Conservation (phyloP, 2,888 invertebrate species). For the Plebejus anna region DNA sequence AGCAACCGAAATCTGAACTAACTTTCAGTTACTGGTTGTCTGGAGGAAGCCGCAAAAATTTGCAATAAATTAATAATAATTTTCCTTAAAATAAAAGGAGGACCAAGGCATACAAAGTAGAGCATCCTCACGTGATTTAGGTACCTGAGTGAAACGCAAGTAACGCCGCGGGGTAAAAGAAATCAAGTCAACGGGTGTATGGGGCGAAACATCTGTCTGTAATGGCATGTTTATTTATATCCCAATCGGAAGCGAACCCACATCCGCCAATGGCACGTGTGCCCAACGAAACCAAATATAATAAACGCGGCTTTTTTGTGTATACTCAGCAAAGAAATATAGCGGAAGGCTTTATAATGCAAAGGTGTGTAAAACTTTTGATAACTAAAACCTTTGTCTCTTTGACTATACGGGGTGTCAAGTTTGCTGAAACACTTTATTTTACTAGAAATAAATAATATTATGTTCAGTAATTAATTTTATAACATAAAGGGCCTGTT, state of each 20-base stretch:
- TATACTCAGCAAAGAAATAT: background rate
- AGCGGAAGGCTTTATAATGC: background rate
- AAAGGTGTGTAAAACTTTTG: background rate
- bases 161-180: background rate
- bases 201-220: conserved; percentile 64
- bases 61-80: background rate
- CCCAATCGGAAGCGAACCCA: conserved; percentile 64
- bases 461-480: too few species aligned
- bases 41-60: background rate
- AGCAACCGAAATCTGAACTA: background rate
- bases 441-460: background rate
- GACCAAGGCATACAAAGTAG: background rate
- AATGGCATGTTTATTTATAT: conserved; percentile 65
- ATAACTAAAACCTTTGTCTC: background rate
- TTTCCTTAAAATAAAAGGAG: background rate
- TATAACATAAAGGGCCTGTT: too few species aligned
- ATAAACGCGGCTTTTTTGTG: background rate
- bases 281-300: conserved; percentile 30
- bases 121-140: background rate
- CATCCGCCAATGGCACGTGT: conserved; percentile 55
- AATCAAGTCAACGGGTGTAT: conserved; percentile 32
- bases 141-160: background rate
- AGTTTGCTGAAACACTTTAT: background rate
- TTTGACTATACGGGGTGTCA: background rate
- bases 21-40: background rate